Base-by-base conservation (phyloP, 2,113 vertebrate species). In the Eulemur rufifrons region DNA sequence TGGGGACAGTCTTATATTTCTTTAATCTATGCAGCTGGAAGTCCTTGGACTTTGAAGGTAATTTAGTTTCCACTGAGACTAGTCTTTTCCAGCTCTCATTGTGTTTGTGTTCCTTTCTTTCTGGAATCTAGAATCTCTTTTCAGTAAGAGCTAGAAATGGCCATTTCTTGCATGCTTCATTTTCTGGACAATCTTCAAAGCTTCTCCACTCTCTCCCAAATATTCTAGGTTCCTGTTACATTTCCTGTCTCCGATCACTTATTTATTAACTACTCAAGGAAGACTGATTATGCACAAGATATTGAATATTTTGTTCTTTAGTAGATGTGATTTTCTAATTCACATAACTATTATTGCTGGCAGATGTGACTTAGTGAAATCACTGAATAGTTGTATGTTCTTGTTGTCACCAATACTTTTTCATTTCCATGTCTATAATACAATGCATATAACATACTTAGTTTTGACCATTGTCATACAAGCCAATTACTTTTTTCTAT, bases 201-300 rank as follows among this genome's bases (percentile, higher is more conserved):
- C 25, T 39, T 59, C 25, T 64, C 32, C 27, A 61, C 12, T 18
- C 12, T 87, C 73, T 88, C 6, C 12, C 2, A 20, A 42, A 37
- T 82, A 59, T 20, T 88, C 10, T 15, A 47, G 42, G 20, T 8
- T 76, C 37, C 11, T 76, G 25, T 21, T n/a, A 6, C 3, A 34
- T 59, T 76, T 82, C 37, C 17, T 54, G 17, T 14, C 45, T 42
- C 45, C 25, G 54, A 34, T 23, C 20, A 56, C 3, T 54, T 37
- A 37, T 32, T 83, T 14, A 32, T 37, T 74, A 59, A 52, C 3
- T n/a, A 45, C 27, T 69, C 12, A 29, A 21, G 20, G 37, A 71
- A 66, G 20, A 27, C 37, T 5, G 11, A 3, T 39, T 42, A 23
- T 32, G 6, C 13, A 47, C 0, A 0, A 66, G 5, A 8, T 80